phyloP scores from a whole-genome alignment of 2,888 invertebrate genomes.

The Acrobasis consociella region DNA sequence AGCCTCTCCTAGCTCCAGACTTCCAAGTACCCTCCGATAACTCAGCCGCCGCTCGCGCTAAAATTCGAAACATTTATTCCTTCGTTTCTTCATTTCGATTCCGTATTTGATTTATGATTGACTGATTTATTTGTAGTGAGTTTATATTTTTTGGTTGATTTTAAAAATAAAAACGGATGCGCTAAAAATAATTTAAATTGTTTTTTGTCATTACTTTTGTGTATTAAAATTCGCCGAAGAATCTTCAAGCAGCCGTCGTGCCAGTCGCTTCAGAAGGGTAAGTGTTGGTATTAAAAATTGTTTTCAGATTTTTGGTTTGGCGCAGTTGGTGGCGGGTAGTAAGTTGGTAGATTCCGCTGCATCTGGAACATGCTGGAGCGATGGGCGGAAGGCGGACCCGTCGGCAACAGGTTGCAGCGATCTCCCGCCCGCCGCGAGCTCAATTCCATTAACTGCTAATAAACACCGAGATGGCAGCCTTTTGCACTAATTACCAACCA shows the following conservation, averaged over 20 bases:
- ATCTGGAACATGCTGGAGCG: slow-evolving; percentile 45
- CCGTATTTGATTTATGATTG: slow-evolving; percentile 46
- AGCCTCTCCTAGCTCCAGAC: slow-evolving; percentile 49
- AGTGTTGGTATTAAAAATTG: slow-evolving; percentile 36
- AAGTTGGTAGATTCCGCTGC: slow-evolving; percentile 25
- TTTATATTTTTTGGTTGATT: slow-evolving; percentile 55
- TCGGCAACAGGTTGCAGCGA: slow-evolving; percentile 77
- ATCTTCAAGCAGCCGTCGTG: slow-evolving; percentile 29
- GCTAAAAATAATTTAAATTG: slow-evolving; percentile 45
- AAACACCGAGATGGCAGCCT: slow-evolving; percentile 62
- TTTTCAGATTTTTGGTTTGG: slow-evolving; percentile 31
- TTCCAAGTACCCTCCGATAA: slow-evolving; percentile 53
- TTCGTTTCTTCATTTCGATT: slow-evolving; percentile 62
- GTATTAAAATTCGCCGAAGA: slow-evolving; percentile 43
- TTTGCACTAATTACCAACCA: slow-evolving; percentile 61
- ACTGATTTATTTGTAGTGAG: slow-evolving; percentile 57
- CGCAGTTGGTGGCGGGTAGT: neutral
- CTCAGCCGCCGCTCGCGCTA: slow-evolving; percentile 72
- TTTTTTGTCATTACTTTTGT: slow-evolving; percentile 67
- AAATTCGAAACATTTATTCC: slow-evolving; percentile 46
- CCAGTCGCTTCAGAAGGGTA: slow-evolving; percentile 36
- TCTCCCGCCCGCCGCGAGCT: slow-evolving; percentile 56
- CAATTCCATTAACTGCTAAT: slow-evolving; percentile 72
- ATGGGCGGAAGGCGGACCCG: slow-evolving; percentile 81
- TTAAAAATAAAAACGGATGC: slow-evolving; percentile 37